Conservation (phyloP, 2,113 vertebrate species). For the Mirounga angustirostris region DNA sequence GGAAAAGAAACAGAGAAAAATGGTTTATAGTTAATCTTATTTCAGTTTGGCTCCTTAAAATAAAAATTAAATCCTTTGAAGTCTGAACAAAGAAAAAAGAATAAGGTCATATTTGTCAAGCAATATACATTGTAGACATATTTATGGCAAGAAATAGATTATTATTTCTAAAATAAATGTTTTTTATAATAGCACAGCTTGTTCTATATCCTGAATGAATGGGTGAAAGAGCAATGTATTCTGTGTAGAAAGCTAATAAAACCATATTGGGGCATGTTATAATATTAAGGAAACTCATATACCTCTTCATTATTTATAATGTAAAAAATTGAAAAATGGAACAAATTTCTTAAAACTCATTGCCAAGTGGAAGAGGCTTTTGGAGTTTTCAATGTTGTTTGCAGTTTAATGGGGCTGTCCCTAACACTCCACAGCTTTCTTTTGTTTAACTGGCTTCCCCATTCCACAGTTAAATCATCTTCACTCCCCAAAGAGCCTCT, state of each 20-base stretch:
- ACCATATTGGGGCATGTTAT: neutral
- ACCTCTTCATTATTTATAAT: constrained; percentile 64
- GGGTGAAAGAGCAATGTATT: constrained; percentile 51
- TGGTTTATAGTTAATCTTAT: constrained; percentile 65
- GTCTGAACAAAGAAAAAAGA: constrained; percentile 52
- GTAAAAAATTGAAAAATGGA: constrained; percentile 60
- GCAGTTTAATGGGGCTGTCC: neutral
- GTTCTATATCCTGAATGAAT: constrained; percentile 20
- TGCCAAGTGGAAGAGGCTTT: neutral
- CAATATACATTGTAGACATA: constrained; percentile 13
- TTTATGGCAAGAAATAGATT: constrained; percentile 56
- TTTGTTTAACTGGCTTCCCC: neutral
- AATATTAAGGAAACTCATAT: constrained; percentile 57
- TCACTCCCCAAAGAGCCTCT: neutral
- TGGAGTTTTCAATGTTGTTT: neutral
- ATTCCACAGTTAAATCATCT: neutral
- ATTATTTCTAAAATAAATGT: constrained; percentile 63
- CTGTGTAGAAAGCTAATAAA: constrained; percentile 65
- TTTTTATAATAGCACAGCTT: constrained; percentile 44
- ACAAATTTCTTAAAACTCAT: constrained; percentile 29
- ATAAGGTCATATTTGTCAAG: constrained; percentile 48
- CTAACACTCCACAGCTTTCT: neutral
- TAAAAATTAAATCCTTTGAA: constrained; percentile 59
- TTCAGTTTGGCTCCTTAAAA: constrained; percentile 67
- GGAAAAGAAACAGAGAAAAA: constrained; percentile 76